Evolutionary conservation across 2,113 vertebrate species (phyloP), one percentile per base, ranked within the genome.

Genomic region (Tichodroma muraria): DNA sequence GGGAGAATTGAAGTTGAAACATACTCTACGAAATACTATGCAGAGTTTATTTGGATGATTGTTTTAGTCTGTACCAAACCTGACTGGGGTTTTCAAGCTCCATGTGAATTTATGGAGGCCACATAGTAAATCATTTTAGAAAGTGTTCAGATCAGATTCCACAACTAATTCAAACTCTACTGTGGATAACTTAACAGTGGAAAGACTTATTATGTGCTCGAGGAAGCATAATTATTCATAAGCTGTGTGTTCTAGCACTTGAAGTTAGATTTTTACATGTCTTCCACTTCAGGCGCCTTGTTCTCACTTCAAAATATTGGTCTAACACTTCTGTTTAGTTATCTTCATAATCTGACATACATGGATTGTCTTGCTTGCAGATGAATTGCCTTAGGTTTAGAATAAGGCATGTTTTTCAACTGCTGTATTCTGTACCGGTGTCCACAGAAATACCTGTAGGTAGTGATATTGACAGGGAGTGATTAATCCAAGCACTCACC

Each of bases 231-330:
- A 63, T 88, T 73, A 89, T 92, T 95, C 47, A 65, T 28, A 66
- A 50, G 49, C 75, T 85, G 56, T 90, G 72, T 85, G 49, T 82
- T 92, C n/a, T 83, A 66, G 72, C 85, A 76, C 86, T 94, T 94
- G 64, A 91, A 79, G 56, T 73, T 94, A 72, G 25, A 45, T 80
- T 94, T 96, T 95, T 94, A 80, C 72, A 84, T 90, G 89, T 73
- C 66, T 94, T 94, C 82, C 75, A 88, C 85, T 89, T 89, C 66
- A 84, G 57, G 30, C 91, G 89, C 90, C 82, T 84, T 68, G 59
- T 88, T 97, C 80, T 93, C 81, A 57, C 91, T 88, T 95, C 77
- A 93, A 2, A 93, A 94, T 94, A 77, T n/a, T 82, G 82, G 85
- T 90, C 92, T 94, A 60, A 75, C 83, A 59, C 80, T 94, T 92